Evolutionary conservation across 1,140 invertebrate species (phyloP).

Genomic region (Laupala kohalensis): DNA sequence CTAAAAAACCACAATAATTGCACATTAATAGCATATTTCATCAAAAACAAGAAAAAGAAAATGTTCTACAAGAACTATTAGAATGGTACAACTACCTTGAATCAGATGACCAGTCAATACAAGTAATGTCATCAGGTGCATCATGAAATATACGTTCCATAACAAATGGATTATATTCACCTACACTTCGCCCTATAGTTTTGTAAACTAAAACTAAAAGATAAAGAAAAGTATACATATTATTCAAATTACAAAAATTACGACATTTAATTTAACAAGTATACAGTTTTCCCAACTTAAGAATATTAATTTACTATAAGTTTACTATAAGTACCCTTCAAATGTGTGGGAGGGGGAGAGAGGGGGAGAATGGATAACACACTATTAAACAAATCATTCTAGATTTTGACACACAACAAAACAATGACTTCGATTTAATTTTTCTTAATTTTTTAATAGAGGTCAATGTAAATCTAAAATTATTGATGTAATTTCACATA

Average conservation of each 20-base stretch:
- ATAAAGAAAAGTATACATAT: background rate
- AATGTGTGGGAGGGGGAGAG: background rate
- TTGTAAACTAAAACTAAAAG: slow-evolving; percentile 72
- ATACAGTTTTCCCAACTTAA: background rate
- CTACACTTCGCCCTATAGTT: slow-evolving; percentile 61
- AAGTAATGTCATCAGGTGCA: slow-evolving; percentile 66
- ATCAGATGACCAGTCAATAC: slow-evolving; percentile 82
- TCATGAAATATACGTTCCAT: slow-evolving; percentile 71
- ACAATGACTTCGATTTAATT: too few relatives aligned
- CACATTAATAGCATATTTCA: background rate
- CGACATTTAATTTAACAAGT: background rate
- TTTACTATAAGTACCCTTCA: background rate
- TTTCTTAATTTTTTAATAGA: too few relatives aligned
- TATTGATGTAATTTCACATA: background rate
- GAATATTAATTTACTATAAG: background rate
- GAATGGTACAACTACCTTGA: slow-evolving; percentile 40
- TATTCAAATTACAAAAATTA: background rate
- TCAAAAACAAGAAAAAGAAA: too few relatives aligned
- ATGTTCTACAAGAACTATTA: too few relatives aligned
- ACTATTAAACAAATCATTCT: background rate
- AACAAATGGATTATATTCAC: slow-evolving; percentile 78
- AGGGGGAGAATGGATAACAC: background rate
- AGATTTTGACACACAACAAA: too few relatives aligned
- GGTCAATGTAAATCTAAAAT: background rate
- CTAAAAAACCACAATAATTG: slow-evolving; percentile 23